A percentile compares a stretch with the other conserved stretches of the same genome.
Conservation (phyloP, 2,113 vertebrate species). For the Gopherus flavomarginatus region DNA sequence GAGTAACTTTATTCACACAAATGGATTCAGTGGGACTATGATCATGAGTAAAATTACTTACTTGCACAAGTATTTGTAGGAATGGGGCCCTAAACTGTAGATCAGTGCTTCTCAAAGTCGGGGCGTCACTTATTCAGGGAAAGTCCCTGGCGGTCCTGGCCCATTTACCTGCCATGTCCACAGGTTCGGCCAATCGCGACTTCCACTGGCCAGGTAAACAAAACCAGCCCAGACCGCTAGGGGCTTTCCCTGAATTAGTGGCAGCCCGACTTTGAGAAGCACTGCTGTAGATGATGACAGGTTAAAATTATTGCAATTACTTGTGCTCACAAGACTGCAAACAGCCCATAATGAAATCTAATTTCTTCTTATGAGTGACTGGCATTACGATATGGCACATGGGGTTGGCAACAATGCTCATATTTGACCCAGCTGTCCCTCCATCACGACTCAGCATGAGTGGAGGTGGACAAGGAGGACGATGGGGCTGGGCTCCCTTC, state of each 20-base stretch:
- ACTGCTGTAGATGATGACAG: accelerated
- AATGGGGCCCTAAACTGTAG: background rate
- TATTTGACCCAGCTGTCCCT: background rate
- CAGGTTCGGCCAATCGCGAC: too few species aligned
- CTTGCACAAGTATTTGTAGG: background rate
- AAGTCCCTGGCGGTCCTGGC: too few species aligned
- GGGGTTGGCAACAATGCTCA: background rate
- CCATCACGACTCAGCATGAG: background rate
- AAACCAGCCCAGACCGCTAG: too few species aligned
- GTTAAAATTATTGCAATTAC: background rate
- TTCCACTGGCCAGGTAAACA: too few species aligned
- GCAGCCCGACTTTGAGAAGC: too few species aligned
- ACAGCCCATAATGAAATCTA: background rate
- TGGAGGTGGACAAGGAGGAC: background rate
- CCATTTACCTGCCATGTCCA: too few species aligned
- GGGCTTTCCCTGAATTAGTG: too few species aligned
- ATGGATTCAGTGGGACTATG: background rate
- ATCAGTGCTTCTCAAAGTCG: too few species aligned
- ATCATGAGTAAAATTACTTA: background rate
- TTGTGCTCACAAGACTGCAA: background rate
- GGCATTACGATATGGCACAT: background rate
- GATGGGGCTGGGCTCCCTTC: background rate
- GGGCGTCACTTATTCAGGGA: too few species aligned
- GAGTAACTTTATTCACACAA: background rate
- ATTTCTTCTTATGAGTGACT: accelerated